Conservation (phyloP, 1,140 invertebrate species). For the Trichoplusia ni region DNA sequence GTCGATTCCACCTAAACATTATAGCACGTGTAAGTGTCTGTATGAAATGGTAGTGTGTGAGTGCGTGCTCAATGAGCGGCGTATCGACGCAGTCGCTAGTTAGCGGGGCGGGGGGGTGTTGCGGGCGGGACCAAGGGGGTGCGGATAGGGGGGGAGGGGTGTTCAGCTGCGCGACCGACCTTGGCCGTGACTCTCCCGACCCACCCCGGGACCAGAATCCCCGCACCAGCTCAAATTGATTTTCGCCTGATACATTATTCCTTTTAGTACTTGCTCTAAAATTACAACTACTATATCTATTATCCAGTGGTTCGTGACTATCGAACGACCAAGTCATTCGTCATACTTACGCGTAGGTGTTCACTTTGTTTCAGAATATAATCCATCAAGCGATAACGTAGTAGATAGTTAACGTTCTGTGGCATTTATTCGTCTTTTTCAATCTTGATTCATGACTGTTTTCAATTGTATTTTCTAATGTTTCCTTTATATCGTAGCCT, state of each 20-base stretch:
- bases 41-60: constrained; percentile 25
- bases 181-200: constrained; percentile 53
- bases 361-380: neutral
- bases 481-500: too few relatives aligned
- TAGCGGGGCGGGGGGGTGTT: neutral
- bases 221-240: constrained; percentile 47
- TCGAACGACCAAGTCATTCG: neutral
- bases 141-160: neutral
- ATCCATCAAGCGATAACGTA: constrained; percentile 1
- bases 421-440: neutral
- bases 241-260: constrained; percentile 33
- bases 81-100: constrained; percentile 33
- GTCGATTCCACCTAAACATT: constrained; percentile 27
- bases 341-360: neutral
- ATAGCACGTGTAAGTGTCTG: constrained; percentile 31
- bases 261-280: constrained; percentile 7
- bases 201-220: constrained; percentile 41
- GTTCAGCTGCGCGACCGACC: constrained; percentile 42
- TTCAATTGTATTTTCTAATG: neutral
- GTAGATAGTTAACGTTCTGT: neutral
- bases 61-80: constrained; percentile 45
- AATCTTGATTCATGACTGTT: neutral
- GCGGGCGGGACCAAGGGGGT: neutral
- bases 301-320: neutral
- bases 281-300: neutral